These are phyloP conservation scores for Brachypterus glaber DNA, from an alignment of 2,888 invertebrate species.

Conservation along the genomic window DNA sequence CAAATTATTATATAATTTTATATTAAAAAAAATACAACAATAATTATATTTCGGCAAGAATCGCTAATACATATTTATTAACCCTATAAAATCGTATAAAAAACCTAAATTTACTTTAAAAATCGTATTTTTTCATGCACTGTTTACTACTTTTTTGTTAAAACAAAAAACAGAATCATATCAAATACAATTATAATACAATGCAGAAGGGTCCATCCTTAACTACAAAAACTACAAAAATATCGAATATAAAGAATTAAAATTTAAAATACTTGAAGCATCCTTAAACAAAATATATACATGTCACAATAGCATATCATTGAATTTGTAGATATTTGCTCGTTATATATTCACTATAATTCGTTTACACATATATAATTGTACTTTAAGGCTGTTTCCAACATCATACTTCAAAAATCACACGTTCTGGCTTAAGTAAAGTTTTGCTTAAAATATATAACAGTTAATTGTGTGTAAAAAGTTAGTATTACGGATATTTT, in stretches of 20 bases:
- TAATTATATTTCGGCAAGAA: too few relatives aligned
- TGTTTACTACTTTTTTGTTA: too few relatives aligned
- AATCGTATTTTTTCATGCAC: too few relatives aligned
- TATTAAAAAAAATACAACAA: neutral
- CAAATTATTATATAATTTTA: too few relatives aligned
- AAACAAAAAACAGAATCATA: too few relatives aligned
- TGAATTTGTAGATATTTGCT: conserved; percentile 16
- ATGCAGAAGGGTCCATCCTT: conserved; percentile 13
- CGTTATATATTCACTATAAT: neutral
- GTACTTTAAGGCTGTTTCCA: conserved; percentile 8
- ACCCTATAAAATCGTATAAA: too few relatives aligned
- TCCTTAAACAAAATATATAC: conserved; percentile 18
- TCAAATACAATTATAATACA: neutral
- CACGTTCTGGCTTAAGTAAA: too few relatives aligned
- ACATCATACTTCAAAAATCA: conserved; percentile 11
- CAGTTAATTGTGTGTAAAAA: too few relatives aligned
- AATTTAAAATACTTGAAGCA: neutral
- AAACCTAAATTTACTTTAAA: too few relatives aligned
- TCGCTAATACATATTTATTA: too few relatives aligned
- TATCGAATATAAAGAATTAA: neutral
- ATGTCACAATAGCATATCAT: conserved; percentile 39
- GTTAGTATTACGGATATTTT: too few relatives aligned
- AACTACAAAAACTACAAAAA: conserved; percentile 8
- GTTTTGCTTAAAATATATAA: too few relatives aligned
- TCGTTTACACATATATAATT: neutral